Base-by-base conservation (phyloP, 2,888 invertebrate species). In the Drosophila niveifrons region DNA sequence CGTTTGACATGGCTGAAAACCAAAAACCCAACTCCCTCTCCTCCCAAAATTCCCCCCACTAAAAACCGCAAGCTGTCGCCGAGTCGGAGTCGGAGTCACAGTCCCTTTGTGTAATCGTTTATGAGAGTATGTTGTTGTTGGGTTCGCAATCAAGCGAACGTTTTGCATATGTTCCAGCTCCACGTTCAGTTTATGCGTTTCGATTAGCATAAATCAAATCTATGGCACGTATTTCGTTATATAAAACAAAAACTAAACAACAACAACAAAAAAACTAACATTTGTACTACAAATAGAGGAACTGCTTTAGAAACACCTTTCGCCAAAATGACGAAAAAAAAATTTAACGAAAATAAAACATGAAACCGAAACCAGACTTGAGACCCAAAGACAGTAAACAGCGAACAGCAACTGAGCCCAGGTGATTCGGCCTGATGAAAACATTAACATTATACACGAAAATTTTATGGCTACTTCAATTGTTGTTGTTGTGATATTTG, bases 141-240 rank as follows among this genome's bases (percentile, higher is more conserved):
- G 1, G 47, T 7, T 15, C 48, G 64, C 66, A 82, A 84, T 82
- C 72, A 69, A 62, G 50, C 75, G 66, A 86, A 63, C 80, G 86
- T 83, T 82, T 83, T 86, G 81, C 82, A 83, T 83, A 83, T 65
- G 80, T 57, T 70, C 39, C 15, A 56, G 75, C 44, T 44, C 28
- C 23, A 48, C 50, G 67, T 61, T 64, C 28, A 66, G 56, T 87
- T 87, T 82, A 83, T 80, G 75, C 68, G 71, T 72, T 83, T 83
- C 73, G 80, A 83, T 83, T 83, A 75, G 80, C 83, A 83, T 83
- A 84, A 87, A 87, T 83, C 83, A 83, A 69, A 85, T 72, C 70
- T 78, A 47, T 58, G 48, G 46, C 72, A 72, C 57, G 64, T 41
- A 67, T 64, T 15, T 41, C 39, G 36, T 36, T 65, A 17, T 28